Evolutionary conservation across 2,888 invertebrate genomes (phyloP).

Genomic region (Platycheirus albimanus): DNA sequence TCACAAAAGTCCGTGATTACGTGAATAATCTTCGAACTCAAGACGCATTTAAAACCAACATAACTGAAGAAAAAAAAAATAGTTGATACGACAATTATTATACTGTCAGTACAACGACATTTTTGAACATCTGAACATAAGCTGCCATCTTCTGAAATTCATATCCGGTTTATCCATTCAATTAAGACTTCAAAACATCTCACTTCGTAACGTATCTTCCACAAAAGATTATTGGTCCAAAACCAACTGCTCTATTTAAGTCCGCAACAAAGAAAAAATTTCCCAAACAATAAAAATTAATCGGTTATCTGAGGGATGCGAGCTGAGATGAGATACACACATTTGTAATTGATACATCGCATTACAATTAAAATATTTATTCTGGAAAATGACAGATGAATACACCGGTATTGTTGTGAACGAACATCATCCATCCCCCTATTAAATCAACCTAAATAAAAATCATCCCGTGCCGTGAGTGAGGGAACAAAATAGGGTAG

Average conservation of each 20-base stretch:
- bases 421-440: slow-evolving; percentile 29
- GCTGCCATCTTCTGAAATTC: background rate
- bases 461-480: slow-evolving; percentile 5
- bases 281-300: slow-evolving; percentile 11
- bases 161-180: background rate
- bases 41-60: too few relatives aligned
- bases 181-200: slow-evolving; percentile 1
- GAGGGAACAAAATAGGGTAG: background rate
- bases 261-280: background rate
- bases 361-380: slow-evolving; percentile 69
- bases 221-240: slow-evolving; percentile 1
- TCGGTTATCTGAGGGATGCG: slow-evolving; percentile 37
- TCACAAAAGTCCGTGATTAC: too few relatives aligned
- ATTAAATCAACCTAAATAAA: slow-evolving; percentile 43
- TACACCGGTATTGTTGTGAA: slow-evolving; percentile 49
- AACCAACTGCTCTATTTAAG: slow-evolving; percentile 5
- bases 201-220: background rate
- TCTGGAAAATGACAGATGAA: slow-evolving; percentile 67
- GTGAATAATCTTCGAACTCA: too few relatives aligned
- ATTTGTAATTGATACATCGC: slow-evolving; percentile 71
- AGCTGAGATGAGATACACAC: too few relatives aligned
- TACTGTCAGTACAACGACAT: too few relatives aligned
- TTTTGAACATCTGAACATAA: too few relatives aligned
- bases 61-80: too few relatives aligned
- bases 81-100: too few relatives aligned